Percentiles rank a stretch among this genome's conserved stretches.
Conservation (phyloP, 2,888 invertebrate genomes). For the Bombylius major region DNA sequence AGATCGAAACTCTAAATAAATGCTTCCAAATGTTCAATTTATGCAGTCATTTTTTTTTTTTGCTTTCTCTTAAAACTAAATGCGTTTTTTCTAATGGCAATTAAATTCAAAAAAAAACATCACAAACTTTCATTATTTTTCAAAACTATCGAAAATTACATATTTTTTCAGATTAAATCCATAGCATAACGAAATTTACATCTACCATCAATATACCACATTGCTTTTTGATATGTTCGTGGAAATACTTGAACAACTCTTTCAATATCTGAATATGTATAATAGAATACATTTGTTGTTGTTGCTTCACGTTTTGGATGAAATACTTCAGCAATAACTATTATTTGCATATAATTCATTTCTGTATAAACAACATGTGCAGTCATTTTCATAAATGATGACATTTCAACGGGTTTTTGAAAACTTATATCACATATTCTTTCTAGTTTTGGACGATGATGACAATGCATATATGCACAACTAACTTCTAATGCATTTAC, state of each 20-base stretch:
- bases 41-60: too few species aligned
- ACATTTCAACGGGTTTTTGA: slow-evolving; percentile 56
- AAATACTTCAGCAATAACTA: slow-evolving; percentile 54
- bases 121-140: too few species aligned
- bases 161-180: slow-evolving; percentile 17
- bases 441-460: slow-evolving; percentile 42
- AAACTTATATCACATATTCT: slow-evolving; percentile 62
- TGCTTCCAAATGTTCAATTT: too few species aligned
- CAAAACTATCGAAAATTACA: neutral
- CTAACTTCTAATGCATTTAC: slow-evolving; percentile 60
- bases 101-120: too few species aligned
- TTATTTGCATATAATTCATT: slow-evolving; percentile 46
- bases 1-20: too few species aligned
- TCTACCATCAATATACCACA: slow-evolving; percentile 45
- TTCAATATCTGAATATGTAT: slow-evolving; percentile 46
- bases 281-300: slow-evolving; percentile 53
- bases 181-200: slow-evolving; percentile 40
- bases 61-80: too few species aligned
- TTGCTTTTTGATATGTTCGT: slow-evolving; percentile 53
- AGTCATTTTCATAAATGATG: slow-evolving; percentile 53
- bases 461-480: slow-evolving; percentile 47
- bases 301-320: slow-evolving; percentile 25
- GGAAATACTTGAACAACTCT: slow-evolving; percentile 45
- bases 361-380: slow-evolving; percentile 48
- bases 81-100: too few species aligned